phyloP scores from a whole-genome alignment of 2,113 vertebrate species.

The Sphaerodactylus townsendi region DNA sequence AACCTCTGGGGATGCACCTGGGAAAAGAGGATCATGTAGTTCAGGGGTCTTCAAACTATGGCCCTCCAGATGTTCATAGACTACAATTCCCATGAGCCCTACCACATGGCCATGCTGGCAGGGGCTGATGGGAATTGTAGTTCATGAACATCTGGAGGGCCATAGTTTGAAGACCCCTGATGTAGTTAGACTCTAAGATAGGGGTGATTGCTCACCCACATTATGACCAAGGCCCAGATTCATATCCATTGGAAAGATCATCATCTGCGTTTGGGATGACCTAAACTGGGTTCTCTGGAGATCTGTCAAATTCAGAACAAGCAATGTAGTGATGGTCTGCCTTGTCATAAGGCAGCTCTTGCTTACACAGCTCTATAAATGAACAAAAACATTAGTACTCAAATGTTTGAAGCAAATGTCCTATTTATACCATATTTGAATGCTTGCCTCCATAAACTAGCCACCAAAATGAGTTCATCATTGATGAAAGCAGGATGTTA shows the following conservation, averaged over 20 bases:
- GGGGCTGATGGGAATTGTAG: too few relatives aligned
- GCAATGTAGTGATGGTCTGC: not conserved
- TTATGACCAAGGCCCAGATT: not conserved
- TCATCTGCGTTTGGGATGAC: not conserved
- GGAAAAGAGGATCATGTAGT: too few relatives aligned
- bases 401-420: not conserved
- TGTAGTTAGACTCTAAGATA: too few relatives aligned
- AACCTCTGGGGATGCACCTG: too few relatives aligned
- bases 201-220: not conserved
- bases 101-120: too few relatives aligned
- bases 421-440: not conserved
- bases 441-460: not conserved
- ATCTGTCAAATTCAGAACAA: not conserved
- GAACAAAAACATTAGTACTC: not conserved
- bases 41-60: too few relatives aligned
- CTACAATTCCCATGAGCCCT: too few relatives aligned
- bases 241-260: not conserved
- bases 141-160: too few relatives aligned
- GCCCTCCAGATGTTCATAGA: too few relatives aligned
- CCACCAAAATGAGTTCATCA: too few relatives aligned
- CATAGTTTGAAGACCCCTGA: too few relatives aligned
- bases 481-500: not conserved
- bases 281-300: not conserved
- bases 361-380: not conserved
- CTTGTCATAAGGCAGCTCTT: not conserved